Evolutionary conservation across 2,113 vertebrate species (phyloP).

Genomic region (Clarias batrachus): DNA sequence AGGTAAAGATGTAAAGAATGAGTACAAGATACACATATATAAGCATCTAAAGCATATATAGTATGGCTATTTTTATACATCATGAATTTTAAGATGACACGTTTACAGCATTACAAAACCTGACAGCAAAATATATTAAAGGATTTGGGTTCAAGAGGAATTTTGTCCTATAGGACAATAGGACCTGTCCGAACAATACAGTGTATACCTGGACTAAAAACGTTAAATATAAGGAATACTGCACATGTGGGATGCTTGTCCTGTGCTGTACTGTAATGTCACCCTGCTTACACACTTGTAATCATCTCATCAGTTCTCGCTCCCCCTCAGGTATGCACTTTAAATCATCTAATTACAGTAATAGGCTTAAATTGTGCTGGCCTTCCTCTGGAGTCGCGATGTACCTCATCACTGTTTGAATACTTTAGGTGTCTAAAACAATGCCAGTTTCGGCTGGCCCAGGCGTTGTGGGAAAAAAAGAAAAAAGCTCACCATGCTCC

Average conservation of each 20-base stretch:
- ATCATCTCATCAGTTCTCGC: background rate
- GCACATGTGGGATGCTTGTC: background rate
- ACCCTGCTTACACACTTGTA: background rate
- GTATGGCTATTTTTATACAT: background rate
- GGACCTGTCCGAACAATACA: background rate
- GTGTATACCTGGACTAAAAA: background rate
- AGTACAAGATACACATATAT: background rate
- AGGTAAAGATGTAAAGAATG: background rate
- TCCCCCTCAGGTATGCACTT: conserved; percentile 31
- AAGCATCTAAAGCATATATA: too few species aligned
- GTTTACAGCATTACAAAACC: background rate
- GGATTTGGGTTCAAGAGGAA: background rate
- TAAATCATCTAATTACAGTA: conserved; percentile 27
- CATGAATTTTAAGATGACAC: background rate
- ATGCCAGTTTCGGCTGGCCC: background rate
- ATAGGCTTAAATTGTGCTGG: conserved; percentile 21
- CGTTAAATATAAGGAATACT: background rate
- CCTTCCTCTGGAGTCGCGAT: conserved; percentile 8
- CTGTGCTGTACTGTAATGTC: background rate
- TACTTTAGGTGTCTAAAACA: background rate
- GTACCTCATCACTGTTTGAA: conserved; percentile 23
- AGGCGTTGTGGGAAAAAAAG: background rate
- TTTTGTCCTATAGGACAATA: background rate
- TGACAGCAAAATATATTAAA: background rate
- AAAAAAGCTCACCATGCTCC: background rate